Evolutionary conservation across 2,888 invertebrate species (phyloP), one percentile per base, ranked within the genome.

Genomic region (Tetropium fuscum): DNA sequence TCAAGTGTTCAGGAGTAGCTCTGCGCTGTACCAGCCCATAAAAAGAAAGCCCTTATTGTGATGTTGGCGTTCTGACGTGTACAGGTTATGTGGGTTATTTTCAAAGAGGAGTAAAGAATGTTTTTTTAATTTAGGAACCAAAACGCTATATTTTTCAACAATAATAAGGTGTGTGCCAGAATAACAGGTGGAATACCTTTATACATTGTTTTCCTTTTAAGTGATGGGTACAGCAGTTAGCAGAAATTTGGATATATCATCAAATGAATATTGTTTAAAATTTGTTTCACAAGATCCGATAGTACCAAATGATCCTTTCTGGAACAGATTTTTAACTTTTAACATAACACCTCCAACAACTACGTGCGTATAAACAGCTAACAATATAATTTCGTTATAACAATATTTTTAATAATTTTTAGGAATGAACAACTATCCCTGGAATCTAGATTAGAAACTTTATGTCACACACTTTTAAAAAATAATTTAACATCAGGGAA

Each of bases 311-410:
- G 94, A 96, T 78, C 91, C 92, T 0, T 97, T 95, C 80, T 99
- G 98, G 98, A 95, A 95, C 78, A 90, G 91, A 68, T 87, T 99
- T 66, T 84, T 99, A 27, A 92, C 97, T 0, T 99, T 96, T 78
- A 94, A 95, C 68, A 90, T 97, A 70, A 87, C 88, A 27, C 89
- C 94, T 58, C 95, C 96, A 0, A 85, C 87, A 36, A 90, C 89
- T 72, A 87, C 88, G 88, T 93, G 83, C 83, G 87, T 64, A 38
- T 1, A 41, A 3, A 8, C 22, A 2, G 15, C 32, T 20, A n/a
- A 47, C n/a, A 20, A 34, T 34, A 34, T 5, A 55, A 43, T 20
- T 20, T 6, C 22, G 36, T 25, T 8, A 1, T 5, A 2, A 34
- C 11, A 13, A 11, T 34, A 13, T 34, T 40, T 51, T 53, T 22